A percentile compares a stretch with the other conserved stretches of the same genome.
Evolutionary conservation across 2,113 vertebrate species (phyloP).

Genomic region (Corythoichthys intestinalis): DNA sequence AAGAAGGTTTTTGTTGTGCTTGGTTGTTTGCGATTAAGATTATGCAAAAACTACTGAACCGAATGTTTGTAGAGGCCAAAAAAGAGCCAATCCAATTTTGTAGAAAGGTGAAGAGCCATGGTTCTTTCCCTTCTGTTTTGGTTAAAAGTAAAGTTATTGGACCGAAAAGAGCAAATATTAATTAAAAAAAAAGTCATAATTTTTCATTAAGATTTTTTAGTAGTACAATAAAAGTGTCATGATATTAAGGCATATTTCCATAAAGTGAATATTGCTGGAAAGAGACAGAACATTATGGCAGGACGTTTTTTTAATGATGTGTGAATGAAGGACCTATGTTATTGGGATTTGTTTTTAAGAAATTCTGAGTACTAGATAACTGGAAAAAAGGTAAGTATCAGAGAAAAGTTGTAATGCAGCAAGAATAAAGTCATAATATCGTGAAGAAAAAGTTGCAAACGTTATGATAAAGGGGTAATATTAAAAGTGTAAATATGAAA

Average conservation of each 20-base stretch:
- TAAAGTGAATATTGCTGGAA: no score
- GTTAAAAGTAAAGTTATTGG: neutral
- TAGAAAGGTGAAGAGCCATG: neutral
- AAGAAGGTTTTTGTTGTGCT: neutral
- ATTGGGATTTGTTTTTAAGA: no score
- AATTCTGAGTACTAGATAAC: no score
- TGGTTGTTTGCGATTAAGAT: neutral
- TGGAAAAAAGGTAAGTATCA: no score
- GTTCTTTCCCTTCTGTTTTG: neutral
- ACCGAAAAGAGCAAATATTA: neutral
- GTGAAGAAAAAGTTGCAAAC: neutral
- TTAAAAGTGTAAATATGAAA: neutral
- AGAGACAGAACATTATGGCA: no score
- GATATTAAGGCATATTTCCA: neutral
- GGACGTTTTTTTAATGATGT: no score
- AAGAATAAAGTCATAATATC: no score
- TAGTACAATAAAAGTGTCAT: neutral
- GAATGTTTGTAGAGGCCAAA: neutral
- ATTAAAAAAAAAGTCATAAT: neutral
- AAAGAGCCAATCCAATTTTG: neutral
- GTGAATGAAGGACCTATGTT: no score
- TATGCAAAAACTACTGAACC: slow-evolving; percentile 3
- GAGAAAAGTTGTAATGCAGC: no score
- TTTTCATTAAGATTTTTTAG: neutral
- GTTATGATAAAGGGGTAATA: neutral